Base-by-base conservation (phyloP, 1,140 invertebrate genomes). In the Choristoneura fumiferana region DNA sequence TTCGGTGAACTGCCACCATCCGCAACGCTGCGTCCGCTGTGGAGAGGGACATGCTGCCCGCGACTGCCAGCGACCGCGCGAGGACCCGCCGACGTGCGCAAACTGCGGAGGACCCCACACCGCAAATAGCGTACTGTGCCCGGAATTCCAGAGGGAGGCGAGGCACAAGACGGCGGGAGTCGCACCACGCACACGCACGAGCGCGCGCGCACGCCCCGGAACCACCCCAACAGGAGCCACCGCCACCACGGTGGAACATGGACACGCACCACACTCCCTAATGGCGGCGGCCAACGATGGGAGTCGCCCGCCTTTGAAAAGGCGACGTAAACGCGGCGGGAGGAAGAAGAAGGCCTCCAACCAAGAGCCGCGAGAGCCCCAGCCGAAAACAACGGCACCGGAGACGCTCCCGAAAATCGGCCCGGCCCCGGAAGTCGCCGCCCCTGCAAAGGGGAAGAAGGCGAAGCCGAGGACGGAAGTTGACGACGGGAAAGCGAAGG, bases 51-150 rank as follows among this genome's bases (percentile, higher is more conserved):
- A 68, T 33, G 18, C 54, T 8, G 63, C 60, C 6, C 1, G 8
- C 1, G 22, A 65, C 0, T 69, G 63, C 54, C 55, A 38, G 0
- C 8, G 63, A 0, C 63, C 60, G 0, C 1, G 17, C 6, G 54
- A 38, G 8, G 54, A 63, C 1, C 52, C 58, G 0, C 53, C 60
- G 10, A 65, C 63, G 0, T 65, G 63, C 36, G 60, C 56, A 0
- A 69, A 69, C 58, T 65, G 63, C 38, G 52, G 54, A 0, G 60
- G 63, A 1, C 17, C 58, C 1, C 63, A 69, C 55, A 37, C 63
- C 0, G 67, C 63, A 0, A 69, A 69, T 34, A 12, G 60, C 29
- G 9, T n/a, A 0, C 4, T n/a, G 3, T 69, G 67, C 45, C 57
- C 67, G 0, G 57, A 39, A 0, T 55, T 39, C n/a, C 33, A 13